Base-by-base conservation (phyloP, 2,888 invertebrate genomes). In the Microctonus brassicae region DNA sequence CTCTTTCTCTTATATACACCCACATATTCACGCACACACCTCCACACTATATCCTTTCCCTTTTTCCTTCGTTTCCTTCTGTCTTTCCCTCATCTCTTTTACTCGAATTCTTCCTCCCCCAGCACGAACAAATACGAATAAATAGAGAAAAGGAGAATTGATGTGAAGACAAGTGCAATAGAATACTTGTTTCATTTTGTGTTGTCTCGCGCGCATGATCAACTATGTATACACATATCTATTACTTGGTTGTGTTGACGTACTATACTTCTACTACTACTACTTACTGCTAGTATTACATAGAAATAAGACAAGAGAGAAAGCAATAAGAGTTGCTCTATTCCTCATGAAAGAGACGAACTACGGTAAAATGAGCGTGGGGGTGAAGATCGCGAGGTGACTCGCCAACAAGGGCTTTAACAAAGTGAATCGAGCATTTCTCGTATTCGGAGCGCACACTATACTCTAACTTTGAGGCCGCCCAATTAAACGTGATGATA, bases 401-500 rank as follows among this genome's bases (percentile, higher is more conserved):
- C 75, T 69, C 62, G 69, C 70, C 70, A 69, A 68, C 60, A 67
- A 72, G 73, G 74, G 72, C 62, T 73, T 70, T 66, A 67, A 66
- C 36, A 67, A 66, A 74, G 73, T 69, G 65, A 70, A 74, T 73
- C 75, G 53, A 53, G 57, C 58, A 29, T 64, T 57, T 57, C 57
- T 26, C 64, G 73, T 74, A 75, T 76, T 73, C 75, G 63, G 20
- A 68, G 55, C 73, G 69, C 76, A 73, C 69, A 66, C 73, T 69
- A 47, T 71, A 65, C 64, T 69, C 69, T 74, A 78, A 78, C 73
- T 78, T 76, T 69, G 63, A 76, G 72, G 75, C 75, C 77, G 76
- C 78, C 72, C 75, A 78, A 78, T 79, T 79, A 79, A 77, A 72
- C 75, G 68, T 74, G 57, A 67, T 69, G 69, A 73, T 73, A 74